Evolutionary conservation across 2,888 invertebrate species (phyloP).

Genomic region (Julus scandinavius): DNA sequence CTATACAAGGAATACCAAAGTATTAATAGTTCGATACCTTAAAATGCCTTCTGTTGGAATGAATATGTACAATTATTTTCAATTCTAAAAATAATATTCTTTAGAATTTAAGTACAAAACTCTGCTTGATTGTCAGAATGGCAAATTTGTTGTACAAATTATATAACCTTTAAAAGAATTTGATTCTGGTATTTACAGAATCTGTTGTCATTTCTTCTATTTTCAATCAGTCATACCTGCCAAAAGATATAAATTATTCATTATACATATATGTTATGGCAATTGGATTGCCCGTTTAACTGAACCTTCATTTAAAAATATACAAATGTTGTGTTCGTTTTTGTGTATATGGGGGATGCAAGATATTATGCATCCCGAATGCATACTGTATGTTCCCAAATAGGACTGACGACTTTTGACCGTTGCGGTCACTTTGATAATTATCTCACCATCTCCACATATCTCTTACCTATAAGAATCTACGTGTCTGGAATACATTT

Average conservation of each 20-base stretch:
- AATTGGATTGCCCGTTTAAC: background rate
- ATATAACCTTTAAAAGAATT: background rate
- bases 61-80: too few relatives aligned
- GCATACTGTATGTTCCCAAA: background rate
- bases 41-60: too few relatives aligned
- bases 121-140: background rate
- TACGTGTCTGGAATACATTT: constrained; percentile 39
- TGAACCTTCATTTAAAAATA: constrained; percentile 1
- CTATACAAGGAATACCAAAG: too few relatives aligned
- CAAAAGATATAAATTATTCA: background rate
- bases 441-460: constrained; percentile 18
- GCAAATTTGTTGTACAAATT: background rate
- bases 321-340: background rate
- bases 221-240: background rate
- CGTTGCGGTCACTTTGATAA: constrained; percentile 43
- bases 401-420: constrained; percentile 34
- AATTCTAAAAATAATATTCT: too few relatives aligned
- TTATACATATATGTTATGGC: background rate
- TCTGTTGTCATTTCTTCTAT: background rate
- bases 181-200: too few relatives aligned
- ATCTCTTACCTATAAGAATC: background rate
- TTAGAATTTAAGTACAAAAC: background rate
- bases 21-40: too few relatives aligned
- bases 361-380: constrained; percentile 17
- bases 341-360: background rate